Evolutionary conservation across 2,797 vertebrate species (phyloP), one percentile per base, ranked within the genome.

Genomic region (Lepilemur septentrionalis): DNA sequence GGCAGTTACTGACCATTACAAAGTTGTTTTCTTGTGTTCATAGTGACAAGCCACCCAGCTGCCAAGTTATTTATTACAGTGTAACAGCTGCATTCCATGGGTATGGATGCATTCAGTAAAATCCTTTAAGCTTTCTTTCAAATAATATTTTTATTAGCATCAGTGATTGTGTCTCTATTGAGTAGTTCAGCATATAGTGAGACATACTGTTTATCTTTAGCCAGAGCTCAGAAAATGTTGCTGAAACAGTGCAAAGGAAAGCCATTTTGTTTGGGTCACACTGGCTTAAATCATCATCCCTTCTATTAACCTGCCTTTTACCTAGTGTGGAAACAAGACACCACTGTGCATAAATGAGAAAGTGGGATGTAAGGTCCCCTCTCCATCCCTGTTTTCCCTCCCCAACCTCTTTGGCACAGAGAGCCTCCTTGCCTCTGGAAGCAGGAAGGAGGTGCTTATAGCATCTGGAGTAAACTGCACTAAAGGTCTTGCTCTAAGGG

Each of bases 141-240:
- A 95, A 95, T 97, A 92, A 95, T 97, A 86, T 93, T 97, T 98
- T 97, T 96, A 98, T 97, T 97, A 97, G 48, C 76, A 90, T 79
- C 79, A 88, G 82, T 86, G 76, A 83, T 84, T 92, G 96, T 93
- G 96, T 93, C 86, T 97, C 48, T 96, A 94, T 83, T 86, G 92
- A 97, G 85, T 82, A 79, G 30, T 69, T 85, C 57, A 96, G 52
- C 80, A 89, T 96, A 97, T 88, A 97, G 89, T 70, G 95, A 98
- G 35, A 73, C 91, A 75, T 92, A 83, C 52, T 90, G 61, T 83
- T 96, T 96, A 32, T 88, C 35, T 97, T 95, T 82, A 97, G 63
- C 73, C 2, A 13, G 89, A 70, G 76, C 70, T 89, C 93, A 86
- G 92, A 96, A 88, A 97, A 95, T 1, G 1, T 79, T 92, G 94